Percentiles rank a stretch among this genome's conserved stretches.
phyloP scores from a whole-genome alignment of 2,888 invertebrate species.

The Deroplatys truncata region DNA sequence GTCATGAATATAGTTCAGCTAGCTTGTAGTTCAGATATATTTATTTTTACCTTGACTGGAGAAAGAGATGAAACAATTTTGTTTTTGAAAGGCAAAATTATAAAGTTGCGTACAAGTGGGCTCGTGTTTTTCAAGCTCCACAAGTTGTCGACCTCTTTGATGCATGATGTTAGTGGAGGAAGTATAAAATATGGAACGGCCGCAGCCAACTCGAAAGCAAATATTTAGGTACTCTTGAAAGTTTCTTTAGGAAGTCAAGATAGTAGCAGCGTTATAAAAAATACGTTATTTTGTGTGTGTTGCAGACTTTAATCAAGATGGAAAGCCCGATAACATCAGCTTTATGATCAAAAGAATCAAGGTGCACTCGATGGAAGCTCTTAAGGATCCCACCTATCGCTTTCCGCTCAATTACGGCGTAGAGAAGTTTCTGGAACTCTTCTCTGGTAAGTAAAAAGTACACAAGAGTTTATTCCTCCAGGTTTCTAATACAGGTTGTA shows the following conservation, averaged over 20 bases:
- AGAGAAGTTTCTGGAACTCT: constrained; percentile 95
- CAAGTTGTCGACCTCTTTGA: not conserved
- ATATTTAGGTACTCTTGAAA: not conserved
- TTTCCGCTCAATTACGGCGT: constrained; percentile 96
- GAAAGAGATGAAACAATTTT: too few relatives aligned
- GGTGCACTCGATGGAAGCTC: constrained; percentile 81
- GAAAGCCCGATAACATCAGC: constrained; percentile 85
- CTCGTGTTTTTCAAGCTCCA: not conserved
- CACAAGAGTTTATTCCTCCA: not conserved
- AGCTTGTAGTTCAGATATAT: too few relatives aligned
- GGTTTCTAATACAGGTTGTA: not conserved
- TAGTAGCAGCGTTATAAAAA: not conserved
- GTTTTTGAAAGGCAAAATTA: too few relatives aligned
- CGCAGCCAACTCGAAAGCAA: not conserved
- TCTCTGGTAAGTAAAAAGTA: constrained; percentile 69
- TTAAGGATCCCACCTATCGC: constrained; percentile 81
- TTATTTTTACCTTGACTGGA: too few relatives aligned
- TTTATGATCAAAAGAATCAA: constrained; percentile 96
- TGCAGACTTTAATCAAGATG: constrained; percentile 90
- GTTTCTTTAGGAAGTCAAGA: not conserved
- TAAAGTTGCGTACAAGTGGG: too few relatives aligned
- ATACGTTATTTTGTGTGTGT: constrained; percentile 27
- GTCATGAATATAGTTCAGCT: too few relatives aligned
- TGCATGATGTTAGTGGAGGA: not conserved
- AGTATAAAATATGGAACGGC: not conserved